Percentiles rank a stretch among this genome's conserved stretches.
These are phyloP conservation scores for Poeciliopsis turneri DNA, from an alignment of 2,797 vertebrate species.

Conservation along the genomic window DNA sequence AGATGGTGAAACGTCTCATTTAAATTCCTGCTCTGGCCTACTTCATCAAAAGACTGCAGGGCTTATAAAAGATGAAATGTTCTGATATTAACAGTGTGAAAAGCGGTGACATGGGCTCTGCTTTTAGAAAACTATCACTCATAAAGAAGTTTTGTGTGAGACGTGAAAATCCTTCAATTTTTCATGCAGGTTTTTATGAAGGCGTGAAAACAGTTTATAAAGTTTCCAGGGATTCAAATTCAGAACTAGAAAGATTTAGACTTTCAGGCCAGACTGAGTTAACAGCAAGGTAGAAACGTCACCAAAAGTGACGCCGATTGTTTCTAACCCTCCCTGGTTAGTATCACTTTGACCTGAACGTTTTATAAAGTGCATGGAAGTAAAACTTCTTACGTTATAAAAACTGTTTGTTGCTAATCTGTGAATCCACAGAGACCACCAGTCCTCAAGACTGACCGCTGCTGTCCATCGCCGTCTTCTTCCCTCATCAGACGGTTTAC, in stretches of 20 bases:
- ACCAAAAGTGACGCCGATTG: too few species aligned
- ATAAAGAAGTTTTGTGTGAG: slow-evolving; percentile 1
- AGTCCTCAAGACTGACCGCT: too few species aligned
- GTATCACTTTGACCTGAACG: too few species aligned
- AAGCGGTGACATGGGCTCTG: slow-evolving; percentile 13
- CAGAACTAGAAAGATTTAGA: background rate
- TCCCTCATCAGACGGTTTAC: background rate
- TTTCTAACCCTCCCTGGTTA: too few species aligned
- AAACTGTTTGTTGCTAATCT: too few species aligned
- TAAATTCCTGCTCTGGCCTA: slow-evolving; percentile 20
- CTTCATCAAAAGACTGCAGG: slow-evolving; percentile 28
- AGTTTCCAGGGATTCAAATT: background rate
- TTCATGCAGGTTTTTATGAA: slow-evolving; percentile 6
- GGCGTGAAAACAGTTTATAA: background rate
- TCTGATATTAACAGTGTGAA: slow-evolving; percentile 25
- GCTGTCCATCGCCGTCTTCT: too few species aligned
- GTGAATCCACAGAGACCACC: too few species aligned
- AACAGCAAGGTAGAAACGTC: background rate
- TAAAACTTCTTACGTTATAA: too few species aligned
- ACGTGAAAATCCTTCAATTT: background rate
- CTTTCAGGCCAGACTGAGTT: background rate
- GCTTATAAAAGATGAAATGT: slow-evolving; percentile 38
- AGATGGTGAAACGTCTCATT: slow-evolving; percentile 39
- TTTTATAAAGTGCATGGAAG: too few species aligned
- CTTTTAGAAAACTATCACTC: slow-evolving; percentile 17